Base-by-base conservation (phyloP, 1,140 invertebrate genomes). In the Maniola jurtina region DNA sequence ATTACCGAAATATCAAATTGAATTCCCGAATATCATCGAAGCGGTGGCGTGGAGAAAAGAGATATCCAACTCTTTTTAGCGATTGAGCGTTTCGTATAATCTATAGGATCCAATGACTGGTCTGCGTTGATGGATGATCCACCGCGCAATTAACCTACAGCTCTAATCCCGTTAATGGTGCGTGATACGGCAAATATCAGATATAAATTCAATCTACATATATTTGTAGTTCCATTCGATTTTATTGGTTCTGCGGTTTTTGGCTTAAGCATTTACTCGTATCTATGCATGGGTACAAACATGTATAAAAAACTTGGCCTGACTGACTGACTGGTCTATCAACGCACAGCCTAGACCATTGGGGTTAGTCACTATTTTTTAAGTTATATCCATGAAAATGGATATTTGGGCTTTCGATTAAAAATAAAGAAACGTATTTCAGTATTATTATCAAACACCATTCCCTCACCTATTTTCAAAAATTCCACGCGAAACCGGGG, bases 61-160 rank as follows among this genome's bases (percentile, higher is more conserved):
- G 25, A 55, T 55, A 34, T 55, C 52, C 25, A 34, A 34, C 16
- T 25, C 25, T 55, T 55, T 55, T 25, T 55, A 34, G n/a, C 10
- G 35, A 34, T 55, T 55, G 52, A 55, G 33, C 33, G 11, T 34
- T 55, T 55, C 13, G 13, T 55, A 55, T 55, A 55, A 55, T 55
- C 34, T 65, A 57, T 38, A 38, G 52, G 52, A 58, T 60, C 61
- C 71, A 61, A 75, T 80, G 76, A 75, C 77, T 77, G 66, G 76
- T 58, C 64, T 70, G 72, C 70, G 64, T 64, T 81, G 77, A 81
- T 81, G 68, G 76, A 79, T 79, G 77, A 63, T 73, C 59, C 62
- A 61, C 55, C 16, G n/a, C 52, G 36, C 73, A 70, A 81, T 78
- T 77, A 81, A 67, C 75, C 72, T 66, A 61, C 55, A 61, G 61